Percentiles rank a stretch among this genome's conserved stretches.
Evolutionary conservation across 2,888 invertebrate genomes (phyloP).

Genomic region (Halictus ligatus): DNA sequence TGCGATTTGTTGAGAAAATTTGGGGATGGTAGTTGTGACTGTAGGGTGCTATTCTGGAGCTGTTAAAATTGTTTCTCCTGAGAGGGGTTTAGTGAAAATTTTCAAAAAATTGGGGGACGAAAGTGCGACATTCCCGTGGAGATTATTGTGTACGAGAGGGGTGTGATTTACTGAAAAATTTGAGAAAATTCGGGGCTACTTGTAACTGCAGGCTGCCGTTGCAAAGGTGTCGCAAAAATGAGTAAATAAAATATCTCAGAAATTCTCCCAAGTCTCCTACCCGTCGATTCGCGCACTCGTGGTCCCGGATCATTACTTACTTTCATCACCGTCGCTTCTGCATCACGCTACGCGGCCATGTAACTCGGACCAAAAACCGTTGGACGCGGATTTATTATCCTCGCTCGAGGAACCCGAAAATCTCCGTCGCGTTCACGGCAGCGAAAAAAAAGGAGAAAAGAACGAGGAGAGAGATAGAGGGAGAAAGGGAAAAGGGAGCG

Average conservation of each 20-base stretch:
- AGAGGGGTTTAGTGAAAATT: too few species aligned
- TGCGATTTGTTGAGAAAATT: too few species aligned
- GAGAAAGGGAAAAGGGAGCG: background rate
- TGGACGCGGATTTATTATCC: background rate
- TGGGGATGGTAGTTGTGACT: too few species aligned
- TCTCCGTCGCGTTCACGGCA: background rate
- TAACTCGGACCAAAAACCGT: background rate
- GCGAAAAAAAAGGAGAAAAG: background rate
- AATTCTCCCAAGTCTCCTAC: too few species aligned
- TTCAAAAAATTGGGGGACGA: too few species aligned
- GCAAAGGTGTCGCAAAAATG: too few species aligned
- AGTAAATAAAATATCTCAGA: too few species aligned
- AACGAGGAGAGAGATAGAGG: background rate
- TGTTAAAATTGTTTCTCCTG: too few species aligned
- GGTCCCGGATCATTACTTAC: background rate
- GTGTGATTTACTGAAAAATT: background rate
- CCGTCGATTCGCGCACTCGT: background rate
- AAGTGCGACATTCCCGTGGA: too few species aligned
- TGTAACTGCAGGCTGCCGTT: too few species aligned
- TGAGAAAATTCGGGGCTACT: background rate
- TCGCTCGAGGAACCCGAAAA: conserved; percentile 12
- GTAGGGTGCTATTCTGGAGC: too few species aligned
- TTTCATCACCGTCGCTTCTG: background rate
- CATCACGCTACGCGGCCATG: background rate
- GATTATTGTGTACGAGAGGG: too few species aligned